Evolutionary conservation across 2,888 invertebrate genomes (phyloP).

Genomic region (Netelia virgata): DNA sequence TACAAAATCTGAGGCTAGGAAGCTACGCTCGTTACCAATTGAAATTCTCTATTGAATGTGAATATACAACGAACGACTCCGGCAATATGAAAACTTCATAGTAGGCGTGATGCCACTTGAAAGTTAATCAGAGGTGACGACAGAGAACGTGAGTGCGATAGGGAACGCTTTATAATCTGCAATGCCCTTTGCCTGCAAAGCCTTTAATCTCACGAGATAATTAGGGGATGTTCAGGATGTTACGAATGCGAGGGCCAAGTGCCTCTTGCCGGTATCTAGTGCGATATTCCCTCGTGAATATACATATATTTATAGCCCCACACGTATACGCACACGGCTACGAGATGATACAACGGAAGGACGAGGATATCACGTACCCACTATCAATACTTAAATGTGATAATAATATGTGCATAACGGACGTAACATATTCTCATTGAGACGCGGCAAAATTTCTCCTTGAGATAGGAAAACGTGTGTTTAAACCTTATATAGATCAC

Average conservation of each 20-base stretch:
- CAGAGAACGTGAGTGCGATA: conserved; percentile 29
- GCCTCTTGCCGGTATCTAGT: conserved; percentile 45
- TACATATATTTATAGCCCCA: not conserved
- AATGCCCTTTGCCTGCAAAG: conserved; percentile 69
- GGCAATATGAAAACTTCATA: conserved; percentile 48
- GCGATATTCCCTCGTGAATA: conserved; percentile 25
- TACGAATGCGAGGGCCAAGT: conserved; percentile 63
- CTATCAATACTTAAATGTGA: conserved; percentile 41
- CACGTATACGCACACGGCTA: not conserved
- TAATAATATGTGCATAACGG: conserved; percentile 15
- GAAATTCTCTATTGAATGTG: conserved; percentile 45
- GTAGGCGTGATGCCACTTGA: conserved; percentile 25
- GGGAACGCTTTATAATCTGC: conserved; percentile 59
- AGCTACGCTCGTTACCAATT: conserved; percentile 3
- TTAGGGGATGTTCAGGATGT: conserved; percentile 64
- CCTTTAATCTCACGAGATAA: conserved; percentile 70
- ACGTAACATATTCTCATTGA: not conserved
- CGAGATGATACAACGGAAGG: conserved; percentile 17
- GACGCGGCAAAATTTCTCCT: not conserved
- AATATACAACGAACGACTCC: conserved; percentile 30
- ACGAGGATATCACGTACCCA: conserved; percentile 15
- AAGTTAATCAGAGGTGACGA: conserved; percentile 66
- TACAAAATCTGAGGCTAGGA: not conserved
- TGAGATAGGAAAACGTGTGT: no score
- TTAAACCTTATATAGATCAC: no score